Percentiles rank a stretch among this genome's conserved stretches.
Conservation (phyloP, 2,113 vertebrate genomes). For the Protomyctophum bolini region DNA sequence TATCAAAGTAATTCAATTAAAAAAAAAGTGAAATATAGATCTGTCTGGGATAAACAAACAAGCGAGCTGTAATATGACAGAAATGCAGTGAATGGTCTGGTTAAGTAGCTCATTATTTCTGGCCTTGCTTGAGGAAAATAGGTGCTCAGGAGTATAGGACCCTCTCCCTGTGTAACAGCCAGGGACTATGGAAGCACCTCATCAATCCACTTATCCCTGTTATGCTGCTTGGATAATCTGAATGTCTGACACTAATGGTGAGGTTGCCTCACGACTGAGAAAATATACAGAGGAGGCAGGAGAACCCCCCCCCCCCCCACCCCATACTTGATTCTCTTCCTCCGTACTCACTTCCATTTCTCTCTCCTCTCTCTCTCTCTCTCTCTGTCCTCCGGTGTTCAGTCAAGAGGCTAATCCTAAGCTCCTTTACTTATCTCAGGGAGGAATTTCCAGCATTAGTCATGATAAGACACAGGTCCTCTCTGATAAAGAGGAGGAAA, state of each 20-base stretch:
- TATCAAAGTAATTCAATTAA: conserved; percentile 97
- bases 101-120: conserved; percentile 90
- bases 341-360: background rate
- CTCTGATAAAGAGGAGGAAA: conserved; percentile 68
- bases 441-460: conserved; percentile 81
- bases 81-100: conserved; percentile 82
- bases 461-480: conserved; percentile 78
- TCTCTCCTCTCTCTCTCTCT: conserved; percentile 6
- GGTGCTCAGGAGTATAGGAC: conserved; percentile 66
- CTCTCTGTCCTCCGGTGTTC: conserved; percentile 71
- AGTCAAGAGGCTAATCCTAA: conserved; percentile 82
- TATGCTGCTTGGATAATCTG: conserved; percentile 79
- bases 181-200: conserved; percentile 77
- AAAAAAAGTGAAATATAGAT: conserved; percentile 94
- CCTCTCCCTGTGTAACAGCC: conserved; percentile 66
- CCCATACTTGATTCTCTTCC: background rate
- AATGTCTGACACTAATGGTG: conserved; percentile 81
- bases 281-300: conserved; percentile 76
- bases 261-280: conserved; percentile 74
- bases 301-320: conserved; percentile 54
- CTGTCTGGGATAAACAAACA: conserved; percentile 95
- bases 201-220: conserved; percentile 82
- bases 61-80: conserved; percentile 90
- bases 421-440: conserved; percentile 80
- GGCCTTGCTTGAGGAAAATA: conserved; percentile 84